These are phyloP conservation scores for Hystrix cristata DNA, from an alignment of 2,113 vertebrate genomes.

Conservation along the genomic window DNA sequence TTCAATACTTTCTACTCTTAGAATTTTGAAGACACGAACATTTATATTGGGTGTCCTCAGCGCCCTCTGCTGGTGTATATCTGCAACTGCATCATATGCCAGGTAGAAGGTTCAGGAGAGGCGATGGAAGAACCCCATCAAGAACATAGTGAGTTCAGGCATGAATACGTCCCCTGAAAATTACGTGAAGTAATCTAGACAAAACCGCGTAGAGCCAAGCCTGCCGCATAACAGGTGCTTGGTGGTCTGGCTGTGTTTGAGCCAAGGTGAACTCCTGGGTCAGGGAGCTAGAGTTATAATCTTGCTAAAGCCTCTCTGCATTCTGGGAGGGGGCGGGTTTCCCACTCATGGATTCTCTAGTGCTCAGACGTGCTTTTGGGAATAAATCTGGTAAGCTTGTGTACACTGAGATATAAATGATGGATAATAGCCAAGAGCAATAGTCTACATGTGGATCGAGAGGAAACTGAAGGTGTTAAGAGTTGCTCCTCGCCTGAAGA, in stretches of 20 bases:
- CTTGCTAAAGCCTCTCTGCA: background rate
- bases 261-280: background rate
- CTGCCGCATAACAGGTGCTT: background rate
- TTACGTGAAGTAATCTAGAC: background rate
- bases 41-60: background rate
- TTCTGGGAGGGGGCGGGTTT: background rate
- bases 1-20: background rate
- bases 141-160: background rate
- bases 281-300: background rate
- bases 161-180: background rate
- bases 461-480: background rate
- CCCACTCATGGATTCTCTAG: background rate
- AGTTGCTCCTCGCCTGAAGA: conserved; percentile 4
- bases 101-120: background rate
- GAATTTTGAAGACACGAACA: background rate
- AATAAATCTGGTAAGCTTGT: background rate
- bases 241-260: background rate
- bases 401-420: background rate
- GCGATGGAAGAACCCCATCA: background rate
- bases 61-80: conserved; percentile 40
- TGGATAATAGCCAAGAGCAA: background rate
- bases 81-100: background rate
- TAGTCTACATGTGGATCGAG: background rate
- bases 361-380: background rate
- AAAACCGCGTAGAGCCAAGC: background rate